phyloP scores from a whole-genome alignment of 2,888 invertebrate species.

The Eucera pruinosa region DNA sequence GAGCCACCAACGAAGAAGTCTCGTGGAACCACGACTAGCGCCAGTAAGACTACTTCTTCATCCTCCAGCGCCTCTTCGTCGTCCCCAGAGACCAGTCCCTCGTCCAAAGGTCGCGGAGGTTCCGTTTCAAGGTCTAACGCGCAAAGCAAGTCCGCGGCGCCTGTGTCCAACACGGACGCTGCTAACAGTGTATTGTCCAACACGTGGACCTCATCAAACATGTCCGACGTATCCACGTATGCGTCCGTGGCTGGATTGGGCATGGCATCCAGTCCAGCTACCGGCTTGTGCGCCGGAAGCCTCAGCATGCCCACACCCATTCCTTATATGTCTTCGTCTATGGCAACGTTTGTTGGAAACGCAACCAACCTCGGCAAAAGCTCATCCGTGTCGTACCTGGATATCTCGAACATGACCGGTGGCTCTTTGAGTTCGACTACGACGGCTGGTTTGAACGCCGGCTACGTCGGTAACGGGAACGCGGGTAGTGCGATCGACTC shows the following conservation, averaged over 20 bases:
- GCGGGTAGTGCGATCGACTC: conserved; percentile 54
- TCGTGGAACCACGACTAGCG: conserved; percentile 74
- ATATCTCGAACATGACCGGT: conserved; percentile 83
- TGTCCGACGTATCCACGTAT: conserved; percentile 78
- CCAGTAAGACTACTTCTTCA: conserved; percentile 53
- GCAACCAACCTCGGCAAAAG: conserved; percentile 82
- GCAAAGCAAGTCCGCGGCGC: conserved; percentile 59
- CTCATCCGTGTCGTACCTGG: conserved; percentile 82
- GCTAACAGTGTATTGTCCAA: conserved; percentile 68
- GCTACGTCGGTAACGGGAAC: conserved; percentile 65
- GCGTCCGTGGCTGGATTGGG: conserved; percentile 77
- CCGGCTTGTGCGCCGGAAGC: conserved; percentile 76
- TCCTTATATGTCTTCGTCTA: conserved; percentile 82
- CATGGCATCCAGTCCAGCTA: conserved; percentile 73
- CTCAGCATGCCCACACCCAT: conserved; percentile 79
- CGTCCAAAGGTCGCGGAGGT: conserved; percentile 59
- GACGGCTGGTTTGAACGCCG: conserved; percentile 50
- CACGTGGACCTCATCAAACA: conserved; percentile 74
- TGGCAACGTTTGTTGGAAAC: conserved; percentile 83
- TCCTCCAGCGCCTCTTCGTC: conserved; percentile 39
- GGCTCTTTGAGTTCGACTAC: conserved; percentile 71
- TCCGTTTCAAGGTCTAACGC: conserved; percentile 63
- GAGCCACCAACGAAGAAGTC: conserved; percentile 82
- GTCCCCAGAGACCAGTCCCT: conserved; percentile 49
- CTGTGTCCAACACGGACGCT: conserved; percentile 43